Evolutionary conservation across 2,113 vertebrate species (phyloP), one percentile per base, ranked within the genome.

Genomic region (Monopterus albus): DNA sequence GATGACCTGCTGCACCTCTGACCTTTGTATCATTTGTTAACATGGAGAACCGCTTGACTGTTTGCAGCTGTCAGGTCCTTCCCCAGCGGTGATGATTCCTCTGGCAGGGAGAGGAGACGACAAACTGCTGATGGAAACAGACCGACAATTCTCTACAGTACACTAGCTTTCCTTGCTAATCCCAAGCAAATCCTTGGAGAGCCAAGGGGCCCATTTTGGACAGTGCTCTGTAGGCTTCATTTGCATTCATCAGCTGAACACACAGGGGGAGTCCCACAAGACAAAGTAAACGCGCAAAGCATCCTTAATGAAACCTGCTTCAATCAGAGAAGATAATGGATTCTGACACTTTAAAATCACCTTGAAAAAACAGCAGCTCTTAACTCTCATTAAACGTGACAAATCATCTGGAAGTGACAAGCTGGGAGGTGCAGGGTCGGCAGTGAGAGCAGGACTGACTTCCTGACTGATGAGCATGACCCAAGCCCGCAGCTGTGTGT

Each of bases 81-180:
- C 66, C 58, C 28, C 9, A 0, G 47, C 23, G 45, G 33, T 36
- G 75, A 58, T 46, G 35, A 49, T 6, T 46, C 49, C 46, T 66
- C 35, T 20, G 20, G 28, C 17, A 15, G 17, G 1, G 3, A 4
- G n/a, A 38, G 29, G 6, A 45, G 43, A 40, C 8, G 45, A 69
- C 73, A 64, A 83, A 84, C 45, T 69, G 83, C 72, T 82, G 79
- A 86, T 71, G 79, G 61, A 64, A 64, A 83, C 79, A 71, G 56
- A 74, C 50, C 69, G 33, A 80, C 67, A 71, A 70, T 76, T 84
- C 72, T 64, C 59, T 64, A 68, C 73, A 70, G 55, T 78, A 69
- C 85, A 76, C 66, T 75, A 74, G 60, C 73, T 75, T 72, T 72
- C 47, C 51, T 61, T 69, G 49, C 49, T 83, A 83, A 85, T 83